Percentiles rank a stretch among this genome's conserved stretches.
Evolutionary conservation across 2,888 invertebrate genomes (phyloP).

Genomic region (Ochropleura leucogaster): DNA sequence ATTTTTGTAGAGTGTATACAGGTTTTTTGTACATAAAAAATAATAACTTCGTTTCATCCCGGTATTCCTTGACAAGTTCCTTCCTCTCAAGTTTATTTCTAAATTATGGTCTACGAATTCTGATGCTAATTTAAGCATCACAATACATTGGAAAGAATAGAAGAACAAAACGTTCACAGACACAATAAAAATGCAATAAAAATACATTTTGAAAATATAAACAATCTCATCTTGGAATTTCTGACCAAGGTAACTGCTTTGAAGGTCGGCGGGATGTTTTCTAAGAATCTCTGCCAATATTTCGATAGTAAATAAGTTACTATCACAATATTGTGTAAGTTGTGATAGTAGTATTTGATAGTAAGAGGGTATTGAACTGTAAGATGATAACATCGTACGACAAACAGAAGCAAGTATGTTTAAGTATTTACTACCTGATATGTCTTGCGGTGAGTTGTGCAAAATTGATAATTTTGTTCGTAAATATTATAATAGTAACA

Average conservation of each 20-base stretch:
- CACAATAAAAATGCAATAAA: not conserved
- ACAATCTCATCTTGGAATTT: not conserved
- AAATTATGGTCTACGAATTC: too few relatives aligned
- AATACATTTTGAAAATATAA: not conserved
- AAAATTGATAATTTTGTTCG: not conserved
- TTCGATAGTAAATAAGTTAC: not conserved
- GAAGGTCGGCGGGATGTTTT: constrained; percentile 13
- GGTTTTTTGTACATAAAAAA: too few relatives aligned
- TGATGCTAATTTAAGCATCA: too few relatives aligned
- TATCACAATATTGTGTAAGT: constrained; percentile 15
- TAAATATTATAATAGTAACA: not conserved
- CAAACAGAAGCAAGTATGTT: constrained; percentile 14
- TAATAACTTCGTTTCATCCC: too few relatives aligned
- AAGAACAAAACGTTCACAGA: not conserved
- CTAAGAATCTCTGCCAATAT: not conserved
- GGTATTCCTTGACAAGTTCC: too few relatives aligned
- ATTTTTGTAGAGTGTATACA: too few relatives aligned
- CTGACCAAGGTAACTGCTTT: not conserved
- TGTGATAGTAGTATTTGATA: constrained; percentile 27
- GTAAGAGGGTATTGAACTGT: constrained; percentile 8
- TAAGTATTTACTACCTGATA: constrained; percentile 3
- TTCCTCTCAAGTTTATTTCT: too few relatives aligned
- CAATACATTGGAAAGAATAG: too few relatives aligned
- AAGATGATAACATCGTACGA: constrained; percentile 4
- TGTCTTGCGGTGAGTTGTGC: not conserved